Conservation (phyloP, 2,797 vertebrate genomes). For the Moxostoma hubbsi region DNA sequence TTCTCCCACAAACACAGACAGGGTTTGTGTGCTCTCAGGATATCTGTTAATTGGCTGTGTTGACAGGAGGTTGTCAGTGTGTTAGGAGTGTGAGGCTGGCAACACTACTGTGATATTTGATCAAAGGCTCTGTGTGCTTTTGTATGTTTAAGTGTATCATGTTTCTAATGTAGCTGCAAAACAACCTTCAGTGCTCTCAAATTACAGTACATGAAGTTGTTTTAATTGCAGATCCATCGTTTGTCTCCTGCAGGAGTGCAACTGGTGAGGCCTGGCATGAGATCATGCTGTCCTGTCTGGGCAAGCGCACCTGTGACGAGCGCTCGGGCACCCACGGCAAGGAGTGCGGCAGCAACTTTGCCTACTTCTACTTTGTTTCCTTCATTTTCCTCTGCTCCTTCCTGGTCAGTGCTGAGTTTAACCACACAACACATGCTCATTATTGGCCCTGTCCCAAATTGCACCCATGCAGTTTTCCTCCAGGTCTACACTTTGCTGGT, state of each 20-base stretch:
- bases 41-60: constrained; percentile 7
- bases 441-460: neutral
- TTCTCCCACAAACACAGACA: neutral
- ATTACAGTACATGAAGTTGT: neutral
- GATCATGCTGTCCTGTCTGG: constrained; percentile 95
- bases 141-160: neutral
- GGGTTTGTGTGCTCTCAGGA: neutral
- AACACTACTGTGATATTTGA: constrained; percentile 1
- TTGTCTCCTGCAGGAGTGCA: constrained; percentile 83
- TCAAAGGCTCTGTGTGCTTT: neutral
- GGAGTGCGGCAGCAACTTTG: constrained; percentile 94
- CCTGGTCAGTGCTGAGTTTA: constrained; percentile 81
- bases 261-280: constrained; percentile 97
- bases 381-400: constrained; percentile 98
- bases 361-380: constrained; percentile 98
- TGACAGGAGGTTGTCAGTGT: constrained; percentile 13
- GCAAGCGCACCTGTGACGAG: constrained; percentile 83
- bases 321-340: constrained; percentile 78
- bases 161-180: neutral
- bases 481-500: too few species aligned
- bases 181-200: neutral
- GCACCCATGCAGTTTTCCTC: too few species aligned
- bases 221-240: neutral
- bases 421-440: neutral
- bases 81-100: neutral